Evolutionary conservation across 2,113 vertebrate genomes (phyloP).

Genomic region (Phylloscopus trochilus): DNA sequence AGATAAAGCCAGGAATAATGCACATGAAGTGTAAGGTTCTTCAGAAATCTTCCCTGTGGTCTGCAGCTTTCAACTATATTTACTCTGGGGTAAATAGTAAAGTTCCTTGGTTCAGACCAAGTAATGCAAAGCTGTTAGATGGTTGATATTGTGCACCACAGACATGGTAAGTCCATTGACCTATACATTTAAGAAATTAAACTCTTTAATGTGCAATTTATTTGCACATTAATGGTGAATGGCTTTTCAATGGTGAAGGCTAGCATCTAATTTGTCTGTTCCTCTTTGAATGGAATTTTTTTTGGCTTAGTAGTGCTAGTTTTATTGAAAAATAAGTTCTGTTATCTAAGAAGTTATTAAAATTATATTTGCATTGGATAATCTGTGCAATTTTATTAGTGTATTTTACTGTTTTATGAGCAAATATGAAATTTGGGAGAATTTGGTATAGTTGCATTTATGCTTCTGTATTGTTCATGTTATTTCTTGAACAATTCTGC

Average conservation of each 20-base stretch:
- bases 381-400: neutral
- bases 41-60: neutral
- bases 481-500: neutral
- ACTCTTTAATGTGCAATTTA: neutral
- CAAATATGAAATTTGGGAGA: neutral
- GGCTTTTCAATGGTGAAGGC: neutral
- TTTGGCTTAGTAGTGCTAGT: neutral
- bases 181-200: neutral
- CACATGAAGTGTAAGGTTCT: neutral
- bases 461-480: neutral
- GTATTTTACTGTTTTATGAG: neutral
- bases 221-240: neutral
- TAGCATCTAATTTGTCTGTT: neutral
- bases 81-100: neutral
- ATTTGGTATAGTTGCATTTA: neutral
- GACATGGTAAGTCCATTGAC: neutral
- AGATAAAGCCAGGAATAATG: neutral
- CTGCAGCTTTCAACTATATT: neutral
- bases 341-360: neutral
- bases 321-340: neutral
- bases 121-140: neutral
- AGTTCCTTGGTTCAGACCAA: neutral
- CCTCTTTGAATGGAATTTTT: neutral
- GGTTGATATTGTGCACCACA: neutral
- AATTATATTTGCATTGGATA: neutral